Conservation (phyloP, 2,113 vertebrate species). For the Daphoenositta chrysoptera region DNA sequence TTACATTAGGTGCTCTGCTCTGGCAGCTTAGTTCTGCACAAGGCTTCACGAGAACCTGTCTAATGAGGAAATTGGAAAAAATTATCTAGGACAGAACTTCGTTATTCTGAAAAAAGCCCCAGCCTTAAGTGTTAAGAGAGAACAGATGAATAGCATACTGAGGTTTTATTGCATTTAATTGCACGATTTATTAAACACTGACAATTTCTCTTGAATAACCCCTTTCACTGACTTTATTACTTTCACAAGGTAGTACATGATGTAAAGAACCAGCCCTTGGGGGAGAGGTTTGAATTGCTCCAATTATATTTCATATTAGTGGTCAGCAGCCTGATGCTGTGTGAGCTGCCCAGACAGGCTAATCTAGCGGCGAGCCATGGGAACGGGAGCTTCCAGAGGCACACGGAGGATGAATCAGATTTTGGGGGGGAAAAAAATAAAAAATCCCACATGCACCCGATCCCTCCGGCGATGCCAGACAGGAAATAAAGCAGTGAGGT, state of each 20-base stretch:
- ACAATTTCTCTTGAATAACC: conserved; percentile 66
- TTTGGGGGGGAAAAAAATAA: neutral
- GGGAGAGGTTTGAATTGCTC: conserved; percentile 55
- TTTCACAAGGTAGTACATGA: conserved; percentile 49
- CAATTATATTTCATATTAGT: conserved; percentile 57
- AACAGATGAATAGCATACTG: conserved; percentile 54
- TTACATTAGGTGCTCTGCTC: neutral
- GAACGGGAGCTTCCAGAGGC: conserved; percentile 11
- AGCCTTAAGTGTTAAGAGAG: conserved; percentile 49
- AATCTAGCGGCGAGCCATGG: neutral
- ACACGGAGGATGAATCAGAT: neutral
- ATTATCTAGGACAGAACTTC: conserved; percentile 49
- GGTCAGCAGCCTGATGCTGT: conserved; percentile 13
- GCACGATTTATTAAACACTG: conserved; percentile 60
- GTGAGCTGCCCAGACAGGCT: conserved; percentile 37
- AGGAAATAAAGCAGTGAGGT: neutral
- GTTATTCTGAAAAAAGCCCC: conserved; percentile 44
- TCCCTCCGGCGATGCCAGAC: neutral
- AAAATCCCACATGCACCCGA: neutral
- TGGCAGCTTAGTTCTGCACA: neutral
- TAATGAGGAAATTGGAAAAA: conserved; percentile 58
- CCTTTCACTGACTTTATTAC: conserved; percentile 61
- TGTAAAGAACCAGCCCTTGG: conserved; percentile 48
- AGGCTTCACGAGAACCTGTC: conserved; percentile 6
- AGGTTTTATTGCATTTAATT: conserved; percentile 60